phyloP scores from a whole-genome alignment of 1,140 invertebrate genomes.

The Acyrthosiphon pisum region DNA sequence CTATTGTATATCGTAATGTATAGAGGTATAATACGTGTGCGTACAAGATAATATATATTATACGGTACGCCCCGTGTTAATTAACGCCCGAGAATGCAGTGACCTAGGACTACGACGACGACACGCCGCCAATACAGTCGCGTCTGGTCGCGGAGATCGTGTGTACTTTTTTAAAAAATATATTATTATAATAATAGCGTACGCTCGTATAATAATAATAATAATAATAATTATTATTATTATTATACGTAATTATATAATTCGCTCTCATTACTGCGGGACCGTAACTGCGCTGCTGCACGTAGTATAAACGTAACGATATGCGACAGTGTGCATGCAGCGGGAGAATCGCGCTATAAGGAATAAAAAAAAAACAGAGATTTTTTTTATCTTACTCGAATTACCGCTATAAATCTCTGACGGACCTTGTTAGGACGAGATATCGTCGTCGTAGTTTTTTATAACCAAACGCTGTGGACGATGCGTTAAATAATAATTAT shows the following conservation, averaged over 20 bases:
- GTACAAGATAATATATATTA: constrained; percentile 22
- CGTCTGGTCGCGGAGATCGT: neutral
- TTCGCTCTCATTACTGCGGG: neutral
- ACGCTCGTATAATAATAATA: neutral
- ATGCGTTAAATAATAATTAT: neutral
- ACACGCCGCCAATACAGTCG: neutral
- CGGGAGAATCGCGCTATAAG: neutral
- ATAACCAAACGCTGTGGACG: neutral
- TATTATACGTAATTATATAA: constrained; percentile 20
- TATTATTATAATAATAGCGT: neutral
- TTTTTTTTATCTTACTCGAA: neutral
- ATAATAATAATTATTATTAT: neutral
- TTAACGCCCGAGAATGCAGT: constrained; percentile 25
- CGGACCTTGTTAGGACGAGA: neutral
- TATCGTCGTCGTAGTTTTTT: neutral
- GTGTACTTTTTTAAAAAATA: neutral
- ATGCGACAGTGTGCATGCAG: neutral
- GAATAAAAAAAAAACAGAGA: neutral
- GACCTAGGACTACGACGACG: neutral
- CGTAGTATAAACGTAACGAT: constrained; percentile 1
- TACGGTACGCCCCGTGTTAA: neutral
- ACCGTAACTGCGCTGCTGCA: neutral
- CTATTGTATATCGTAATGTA: neutral
- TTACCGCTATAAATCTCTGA: constrained; percentile 3
- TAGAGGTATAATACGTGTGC: neutral